Base-by-base conservation (phyloP, 1,140 invertebrate species). In the Littorina saxatilis region DNA sequence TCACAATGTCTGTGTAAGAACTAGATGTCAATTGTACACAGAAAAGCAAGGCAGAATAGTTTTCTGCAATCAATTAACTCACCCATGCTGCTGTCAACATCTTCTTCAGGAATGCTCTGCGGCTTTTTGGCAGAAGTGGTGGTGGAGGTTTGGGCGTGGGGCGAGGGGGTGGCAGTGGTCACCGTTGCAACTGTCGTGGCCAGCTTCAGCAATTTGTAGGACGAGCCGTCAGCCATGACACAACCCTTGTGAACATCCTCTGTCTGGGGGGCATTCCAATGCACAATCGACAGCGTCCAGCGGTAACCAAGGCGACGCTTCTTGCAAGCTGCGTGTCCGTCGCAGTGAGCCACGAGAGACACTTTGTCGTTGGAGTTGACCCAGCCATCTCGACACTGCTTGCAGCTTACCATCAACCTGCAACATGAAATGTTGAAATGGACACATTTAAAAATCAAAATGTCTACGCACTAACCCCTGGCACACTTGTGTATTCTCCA, bases 301-400 rank as follows among this genome's bases (percentile, higher is more conserved):
- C 50, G 47, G 66, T 77, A 86, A 0, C 23, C 72, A 17, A 83
- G 66, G 3, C 52, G 17, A 5, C 17, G 55, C n/a, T 74, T 17
- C 13, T 50, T n/a, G 70, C 81, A 85, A 17, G 17, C 7, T 5
- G 43, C 17, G 43, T 47, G 7, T 23, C 66, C 68, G 17, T 47
- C 47, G 40, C 80, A 81, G 17, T 40, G 47, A 39, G 84, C 52
- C 37, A 83, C 63, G 1, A 86, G 37, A 20, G 81, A 79, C 13
- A 86, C 63, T 52, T 82, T 80, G n/a, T 80, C n/a, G 61, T 85
- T 68, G 27, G 84, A 35, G 61, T 86, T 86, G 52, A 85, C 55
- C 68, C 77, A 43, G 43, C 79, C 68, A 27, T 55, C 47, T n/a
- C 27, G 73, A 32, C 84, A 85, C 47, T 80, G 77, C 4, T 39